These are phyloP conservation scores for Callocephalon fimbriatum DNA, from an alignment of 2,113 vertebrate species.

Conservation along the genomic window DNA sequence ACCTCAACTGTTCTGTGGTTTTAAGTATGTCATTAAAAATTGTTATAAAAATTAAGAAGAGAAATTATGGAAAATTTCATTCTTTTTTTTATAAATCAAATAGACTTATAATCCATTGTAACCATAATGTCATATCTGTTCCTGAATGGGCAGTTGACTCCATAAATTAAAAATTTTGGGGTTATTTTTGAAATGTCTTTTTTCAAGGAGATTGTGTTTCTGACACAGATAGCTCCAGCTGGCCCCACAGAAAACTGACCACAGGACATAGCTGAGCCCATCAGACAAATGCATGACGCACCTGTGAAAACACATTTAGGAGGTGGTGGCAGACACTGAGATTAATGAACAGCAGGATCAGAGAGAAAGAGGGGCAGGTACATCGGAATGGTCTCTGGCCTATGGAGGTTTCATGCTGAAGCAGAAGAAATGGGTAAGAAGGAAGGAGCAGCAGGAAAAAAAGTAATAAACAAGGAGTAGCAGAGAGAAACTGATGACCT, in stretches of 20 bases:
- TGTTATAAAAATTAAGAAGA: not conserved
- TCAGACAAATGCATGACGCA: not conserved
- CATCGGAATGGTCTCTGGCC: not conserved
- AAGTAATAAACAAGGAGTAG: not conserved
- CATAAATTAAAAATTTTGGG: not conserved
- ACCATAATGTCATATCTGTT: not conserved
- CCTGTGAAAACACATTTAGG: not conserved
- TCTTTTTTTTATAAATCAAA: not conserved
- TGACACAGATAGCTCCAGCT: not conserved
- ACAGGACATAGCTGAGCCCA: not conserved
- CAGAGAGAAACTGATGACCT: not conserved
- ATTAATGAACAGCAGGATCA: not conserved
- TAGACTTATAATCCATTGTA: not conserved
- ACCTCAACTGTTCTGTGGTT: not conserved
- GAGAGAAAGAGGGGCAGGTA: not conserved
- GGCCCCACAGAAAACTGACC: not conserved
- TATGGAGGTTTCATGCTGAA: not conserved
- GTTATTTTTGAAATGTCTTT: not conserved
- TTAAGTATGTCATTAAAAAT: not conserved
- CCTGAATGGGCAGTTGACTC: not conserved
- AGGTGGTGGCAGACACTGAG: not conserved
- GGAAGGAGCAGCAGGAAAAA: not conserved
- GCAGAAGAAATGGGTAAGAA: not conserved
- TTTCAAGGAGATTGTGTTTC: not conserved
- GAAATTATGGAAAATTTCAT: not conserved